Evolutionary conservation across 2,797 vertebrate species (phyloP).

Genomic region (Uromys caudimaculatus): DNA sequence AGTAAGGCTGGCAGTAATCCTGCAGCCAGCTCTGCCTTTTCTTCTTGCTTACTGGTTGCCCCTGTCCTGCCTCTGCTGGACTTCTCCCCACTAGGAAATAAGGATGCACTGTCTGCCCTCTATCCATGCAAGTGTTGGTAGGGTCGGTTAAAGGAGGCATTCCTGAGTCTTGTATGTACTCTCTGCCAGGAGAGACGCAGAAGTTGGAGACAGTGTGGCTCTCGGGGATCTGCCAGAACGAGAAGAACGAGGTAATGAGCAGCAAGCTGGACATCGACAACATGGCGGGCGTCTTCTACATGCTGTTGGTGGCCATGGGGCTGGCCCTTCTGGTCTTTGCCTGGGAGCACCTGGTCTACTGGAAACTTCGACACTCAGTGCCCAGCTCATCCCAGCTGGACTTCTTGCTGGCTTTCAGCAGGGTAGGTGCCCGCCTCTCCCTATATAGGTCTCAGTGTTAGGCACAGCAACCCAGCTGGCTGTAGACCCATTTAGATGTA

Average conservation of each 20-base stretch:
- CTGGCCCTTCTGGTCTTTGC: slow-evolving; percentile 98
- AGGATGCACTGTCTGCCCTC: not conserved
- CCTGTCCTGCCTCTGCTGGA: not conserved
- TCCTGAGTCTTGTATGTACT: not conserved
- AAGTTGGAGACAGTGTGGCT: slow-evolving; percentile 98
- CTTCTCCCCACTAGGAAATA: not conserved
- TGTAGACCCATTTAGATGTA: not conserved
- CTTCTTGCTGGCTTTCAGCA: slow-evolving; percentile 96
- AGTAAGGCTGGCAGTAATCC: not conserved
- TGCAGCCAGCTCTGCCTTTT: not conserved
- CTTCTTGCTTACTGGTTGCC: not conserved
- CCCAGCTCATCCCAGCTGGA: slow-evolving; percentile 91
- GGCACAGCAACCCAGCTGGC: not conserved
- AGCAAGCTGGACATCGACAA: slow-evolving; percentile 99
- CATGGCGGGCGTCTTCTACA: slow-evolving; percentile 99
- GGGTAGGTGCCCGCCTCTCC: slow-evolving; percentile 88
- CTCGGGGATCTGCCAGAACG: slow-evolving; percentile 98
- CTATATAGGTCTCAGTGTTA: not conserved
- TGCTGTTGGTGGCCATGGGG: slow-evolving; percentile 99
- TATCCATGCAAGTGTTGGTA: not conserved
- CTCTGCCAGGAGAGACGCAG: slow-evolving; percentile 94
- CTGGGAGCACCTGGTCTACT: slow-evolving; percentile 98
- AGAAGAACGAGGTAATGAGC: slow-evolving; percentile 99
- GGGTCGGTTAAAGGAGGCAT: not conserved
- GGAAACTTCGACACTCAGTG: slow-evolving; percentile 95